phyloP scores from a whole-genome alignment of 2,113 vertebrate species.

The Zosterops lateralis region DNA sequence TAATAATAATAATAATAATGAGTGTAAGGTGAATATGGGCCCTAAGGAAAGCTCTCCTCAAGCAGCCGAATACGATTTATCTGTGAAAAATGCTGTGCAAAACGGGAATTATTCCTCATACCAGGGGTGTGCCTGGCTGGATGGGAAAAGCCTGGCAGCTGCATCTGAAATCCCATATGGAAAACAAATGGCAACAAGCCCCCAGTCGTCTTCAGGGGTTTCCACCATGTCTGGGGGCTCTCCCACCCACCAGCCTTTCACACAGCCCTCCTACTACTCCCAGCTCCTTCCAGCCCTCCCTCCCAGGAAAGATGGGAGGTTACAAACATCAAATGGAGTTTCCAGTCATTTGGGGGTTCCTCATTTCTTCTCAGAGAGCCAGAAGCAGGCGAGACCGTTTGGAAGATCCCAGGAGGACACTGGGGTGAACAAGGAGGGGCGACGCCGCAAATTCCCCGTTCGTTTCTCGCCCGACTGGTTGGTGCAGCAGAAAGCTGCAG shows the following conservation, averaged over 20 bases:
- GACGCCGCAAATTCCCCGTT: neutral
- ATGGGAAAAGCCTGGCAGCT: neutral
- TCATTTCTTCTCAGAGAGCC: neutral
- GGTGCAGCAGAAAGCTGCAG: neutral
- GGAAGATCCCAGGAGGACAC: neutral
- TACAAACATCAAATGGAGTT: neutral
- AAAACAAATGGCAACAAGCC: neutral
- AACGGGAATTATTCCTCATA: neutral
- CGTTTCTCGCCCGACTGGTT: neutral
- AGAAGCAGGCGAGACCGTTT: neutral
- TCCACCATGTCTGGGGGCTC: neutral
- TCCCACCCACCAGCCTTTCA: neutral
- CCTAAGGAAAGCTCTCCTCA: neutral
- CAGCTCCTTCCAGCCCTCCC: neutral
- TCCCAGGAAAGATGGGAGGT: constrained; percentile 9
- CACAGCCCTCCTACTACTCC: constrained; percentile 1
- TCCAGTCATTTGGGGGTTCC: neutral
- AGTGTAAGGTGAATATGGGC: neutral
- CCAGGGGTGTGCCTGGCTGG: neutral
- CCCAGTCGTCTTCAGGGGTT: constrained; percentile 5
- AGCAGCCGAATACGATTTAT: neutral
- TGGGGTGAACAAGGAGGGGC: neutral
- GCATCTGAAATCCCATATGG: neutral
- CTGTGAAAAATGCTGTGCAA: neutral
- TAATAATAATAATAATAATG: neutral